A percentile compares a stretch with the other conserved stretches of the same genome.
Evolutionary conservation across 2,113 vertebrate genomes (phyloP).

Genomic region (Amphilophus citrinellus): DNA sequence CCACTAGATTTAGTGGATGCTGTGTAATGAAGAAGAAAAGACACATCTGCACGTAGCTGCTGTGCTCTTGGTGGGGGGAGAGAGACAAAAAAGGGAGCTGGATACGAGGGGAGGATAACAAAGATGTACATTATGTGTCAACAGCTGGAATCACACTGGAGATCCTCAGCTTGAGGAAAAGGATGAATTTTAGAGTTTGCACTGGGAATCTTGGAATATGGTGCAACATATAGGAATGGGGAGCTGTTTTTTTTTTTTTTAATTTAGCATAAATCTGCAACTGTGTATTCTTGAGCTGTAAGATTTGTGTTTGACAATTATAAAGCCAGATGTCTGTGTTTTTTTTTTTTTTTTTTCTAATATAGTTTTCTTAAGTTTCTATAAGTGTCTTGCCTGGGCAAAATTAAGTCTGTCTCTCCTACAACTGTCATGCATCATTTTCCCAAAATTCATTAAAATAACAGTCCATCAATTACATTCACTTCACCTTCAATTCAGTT

Average conservation of each 20-base stretch:
- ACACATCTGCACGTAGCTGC: slow-evolving; percentile 74
- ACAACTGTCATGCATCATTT: not conserved
- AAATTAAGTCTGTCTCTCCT: not conserved
- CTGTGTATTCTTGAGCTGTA: not conserved
- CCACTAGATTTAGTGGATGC: slow-evolving; percentile 64
- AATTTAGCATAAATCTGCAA: not conserved
- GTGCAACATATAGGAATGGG: no score
- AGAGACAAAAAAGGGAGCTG: not conserved
- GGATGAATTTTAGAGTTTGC: not conserved
- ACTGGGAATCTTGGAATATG: not conserved
- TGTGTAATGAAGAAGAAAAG: slow-evolving; percentile 81
- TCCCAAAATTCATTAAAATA: no score
- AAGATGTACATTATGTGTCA: slow-evolving; percentile 1
- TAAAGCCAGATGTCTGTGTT: not conserved
- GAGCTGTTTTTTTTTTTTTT: no score
- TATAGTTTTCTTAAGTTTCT: no score
- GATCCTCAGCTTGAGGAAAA: not conserved
- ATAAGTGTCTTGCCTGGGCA: no score
- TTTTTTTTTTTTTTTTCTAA: no score
- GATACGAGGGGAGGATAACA: slow-evolving; percentile 8
- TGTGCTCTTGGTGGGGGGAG: slow-evolving; percentile 43
- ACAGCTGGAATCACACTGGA: slow-evolving; percentile 8
- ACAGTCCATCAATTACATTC: no score
- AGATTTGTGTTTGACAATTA: not conserved
- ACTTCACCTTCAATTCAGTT: no score